Evolutionary conservation across 2,797 vertebrate genomes (phyloP).

Genomic region (Artibeus jamaicensis): DNA sequence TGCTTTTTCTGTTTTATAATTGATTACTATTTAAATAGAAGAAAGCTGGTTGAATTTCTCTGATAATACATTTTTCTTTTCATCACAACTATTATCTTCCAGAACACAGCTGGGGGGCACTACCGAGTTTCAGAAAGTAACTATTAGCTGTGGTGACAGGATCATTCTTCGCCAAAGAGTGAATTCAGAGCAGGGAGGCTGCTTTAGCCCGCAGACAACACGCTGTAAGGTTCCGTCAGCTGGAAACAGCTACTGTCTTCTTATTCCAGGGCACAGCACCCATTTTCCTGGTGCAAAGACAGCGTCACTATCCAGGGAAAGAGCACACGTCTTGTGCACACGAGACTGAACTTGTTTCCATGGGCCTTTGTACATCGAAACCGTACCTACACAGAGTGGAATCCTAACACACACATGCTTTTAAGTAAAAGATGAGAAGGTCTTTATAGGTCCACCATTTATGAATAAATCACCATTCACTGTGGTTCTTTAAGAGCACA

Average conservation of each 20-base stretch:
- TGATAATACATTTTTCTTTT: neutral
- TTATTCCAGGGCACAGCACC: constrained; percentile 36
- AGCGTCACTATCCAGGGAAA: constrained; percentile 30
- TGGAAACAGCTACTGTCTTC: constrained; percentile 56
- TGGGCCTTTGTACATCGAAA: constrained; percentile 55
- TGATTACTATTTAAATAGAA: constrained; percentile 12
- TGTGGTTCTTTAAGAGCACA: neutral
- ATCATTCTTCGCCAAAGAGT: constrained; percentile 36
- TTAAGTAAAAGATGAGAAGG: constrained; percentile 30
- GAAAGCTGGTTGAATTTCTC: neutral
- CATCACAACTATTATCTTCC: neutral
- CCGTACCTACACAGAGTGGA: constrained; percentile 61
- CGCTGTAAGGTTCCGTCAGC: neutral
- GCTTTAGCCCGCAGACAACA: constrained; percentile 61
- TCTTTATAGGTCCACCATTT: neutral
- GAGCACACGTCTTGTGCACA: fast-evolving
- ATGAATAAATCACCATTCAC: constrained; percentile 9
- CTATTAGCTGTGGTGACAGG: neutral
- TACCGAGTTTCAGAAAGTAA: neutral
- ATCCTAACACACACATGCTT: constrained; percentile 46
- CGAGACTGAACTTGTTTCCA: constrained; percentile 41
- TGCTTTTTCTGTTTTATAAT: neutral
- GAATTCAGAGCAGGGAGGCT: constrained; percentile 54
- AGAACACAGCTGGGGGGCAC: neutral
- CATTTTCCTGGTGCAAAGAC: constrained; percentile 41